phyloP scores from a whole-genome alignment of 1,140 invertebrate species.

The Hylaeus anthracinus region DNA sequence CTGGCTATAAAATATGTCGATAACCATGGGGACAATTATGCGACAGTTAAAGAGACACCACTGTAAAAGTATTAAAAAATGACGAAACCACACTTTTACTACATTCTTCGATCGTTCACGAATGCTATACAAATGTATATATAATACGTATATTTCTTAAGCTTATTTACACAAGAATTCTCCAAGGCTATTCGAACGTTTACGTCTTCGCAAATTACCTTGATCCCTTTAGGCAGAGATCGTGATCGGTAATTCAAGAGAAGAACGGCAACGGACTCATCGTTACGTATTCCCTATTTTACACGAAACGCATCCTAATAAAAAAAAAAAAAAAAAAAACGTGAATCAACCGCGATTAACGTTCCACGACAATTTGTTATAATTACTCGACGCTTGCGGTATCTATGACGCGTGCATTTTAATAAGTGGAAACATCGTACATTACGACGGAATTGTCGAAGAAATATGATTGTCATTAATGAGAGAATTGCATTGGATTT shows the following conservation, averaged over 20 bases:
- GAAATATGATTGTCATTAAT: too few relatives aligned
- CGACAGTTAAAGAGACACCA: too few relatives aligned
- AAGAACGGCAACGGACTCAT: background rate
- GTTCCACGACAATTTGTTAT: background rate
- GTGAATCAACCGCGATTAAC: background rate
- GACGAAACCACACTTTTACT: too few relatives aligned
- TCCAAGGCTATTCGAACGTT: background rate
- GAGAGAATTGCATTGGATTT: background rate
- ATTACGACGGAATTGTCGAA: background rate
- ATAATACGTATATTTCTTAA: background rate
- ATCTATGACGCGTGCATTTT: background rate
- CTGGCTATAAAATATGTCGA: too few relatives aligned
- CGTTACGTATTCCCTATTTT: constrained; percentile 3
- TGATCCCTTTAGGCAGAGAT: constrained; percentile 36
- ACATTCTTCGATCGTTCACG: too few relatives aligned
- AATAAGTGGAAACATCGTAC: background rate
- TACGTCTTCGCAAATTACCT: constrained; percentile 10
- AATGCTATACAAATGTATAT: too few relatives aligned
- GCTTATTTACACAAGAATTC: background rate
- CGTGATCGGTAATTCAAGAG: constrained; percentile 24
- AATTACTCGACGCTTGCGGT: background rate
- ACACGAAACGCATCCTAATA: background rate
- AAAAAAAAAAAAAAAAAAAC: background rate
- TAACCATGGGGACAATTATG: too few relatives aligned
- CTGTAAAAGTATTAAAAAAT: too few relatives aligned